Conservation (phyloP, 1,140 invertebrate species). For the Gonatopus flavifemur region DNA sequence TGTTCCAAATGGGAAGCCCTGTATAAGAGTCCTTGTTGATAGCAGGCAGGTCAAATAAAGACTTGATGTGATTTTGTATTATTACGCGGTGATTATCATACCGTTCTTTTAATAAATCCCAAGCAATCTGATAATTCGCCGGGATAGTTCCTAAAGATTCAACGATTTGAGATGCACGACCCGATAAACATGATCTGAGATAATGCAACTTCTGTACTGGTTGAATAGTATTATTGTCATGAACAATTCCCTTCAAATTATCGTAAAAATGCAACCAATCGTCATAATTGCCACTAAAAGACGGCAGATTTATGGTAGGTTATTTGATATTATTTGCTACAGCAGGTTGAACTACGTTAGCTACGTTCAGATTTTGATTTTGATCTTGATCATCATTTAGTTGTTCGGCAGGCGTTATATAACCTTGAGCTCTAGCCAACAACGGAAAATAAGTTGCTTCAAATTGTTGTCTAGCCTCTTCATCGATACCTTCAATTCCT, state of each 20-base stretch:
- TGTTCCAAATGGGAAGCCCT: too few species aligned
- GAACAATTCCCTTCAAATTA: neutral
- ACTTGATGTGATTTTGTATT: constrained; percentile 11
- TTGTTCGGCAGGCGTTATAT: too few species aligned
- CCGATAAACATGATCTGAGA: neutral
- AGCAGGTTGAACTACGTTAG: too few species aligned
- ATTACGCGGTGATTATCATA: constrained; percentile 13
- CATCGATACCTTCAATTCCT: too few species aligned
- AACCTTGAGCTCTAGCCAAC: too few species aligned
- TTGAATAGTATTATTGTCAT: neutral
- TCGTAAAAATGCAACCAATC: neutral
- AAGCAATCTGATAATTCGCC: constrained; percentile 12
- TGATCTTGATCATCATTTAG: too few species aligned
- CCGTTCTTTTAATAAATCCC: constrained; percentile 10
- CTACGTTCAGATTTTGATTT: too few species aligned
- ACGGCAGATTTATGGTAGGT: neutral
- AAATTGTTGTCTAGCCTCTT: too few species aligned
- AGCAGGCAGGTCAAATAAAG: constrained; percentile 8
- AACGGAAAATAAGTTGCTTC: too few species aligned
- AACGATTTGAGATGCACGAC: constrained; percentile 35
- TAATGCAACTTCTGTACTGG: neutral
- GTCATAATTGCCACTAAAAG: neutral
- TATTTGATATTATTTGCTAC: neutral
- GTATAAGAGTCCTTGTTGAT: neutral
- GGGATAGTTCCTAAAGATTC: constrained; percentile 6